These are phyloP conservation scores for Capreolus pygargus DNA, from an alignment of 2,113 vertebrate genomes.

Conservation along the genomic window DNA sequence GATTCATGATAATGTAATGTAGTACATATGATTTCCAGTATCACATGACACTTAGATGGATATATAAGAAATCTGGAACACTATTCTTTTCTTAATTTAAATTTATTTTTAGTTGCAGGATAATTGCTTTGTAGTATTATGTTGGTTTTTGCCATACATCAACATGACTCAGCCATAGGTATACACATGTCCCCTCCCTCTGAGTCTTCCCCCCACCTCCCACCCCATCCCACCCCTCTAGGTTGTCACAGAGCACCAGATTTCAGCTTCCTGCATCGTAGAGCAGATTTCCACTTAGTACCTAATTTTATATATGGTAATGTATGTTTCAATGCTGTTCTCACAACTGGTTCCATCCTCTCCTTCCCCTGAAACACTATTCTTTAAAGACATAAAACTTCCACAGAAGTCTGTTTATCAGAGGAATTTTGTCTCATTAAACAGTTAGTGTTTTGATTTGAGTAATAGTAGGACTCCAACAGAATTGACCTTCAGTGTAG, in stretches of 20 bases:
- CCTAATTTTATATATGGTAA: neutral
- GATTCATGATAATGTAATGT: slow-evolving; percentile 36
- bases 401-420: neutral
- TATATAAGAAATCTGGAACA: neutral
- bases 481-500: neutral
- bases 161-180: neutral
- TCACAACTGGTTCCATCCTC: neutral
- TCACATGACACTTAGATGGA: neutral
- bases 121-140: neutral
- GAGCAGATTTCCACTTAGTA: neutral
- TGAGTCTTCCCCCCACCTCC: neutral
- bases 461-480: neutral
- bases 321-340: neutral
- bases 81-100: neutral
- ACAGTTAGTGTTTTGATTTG: slow-evolving; percentile 24
- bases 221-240: neutral
- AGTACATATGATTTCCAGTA: neutral
- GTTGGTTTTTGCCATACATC: neutral
- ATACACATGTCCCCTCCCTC: neutral
- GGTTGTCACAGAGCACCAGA: neutral
- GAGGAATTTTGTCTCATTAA: slow-evolving; percentile 38
- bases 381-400: slow-evolving; percentile 37
- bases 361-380: neutral
- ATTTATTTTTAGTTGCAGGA: neutral
- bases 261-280: neutral